A percentile compares a stretch with the other conserved stretches of the same genome.
Conservation (phyloP, 2,888 invertebrate genomes). For the Argyresthia goedartella region DNA sequence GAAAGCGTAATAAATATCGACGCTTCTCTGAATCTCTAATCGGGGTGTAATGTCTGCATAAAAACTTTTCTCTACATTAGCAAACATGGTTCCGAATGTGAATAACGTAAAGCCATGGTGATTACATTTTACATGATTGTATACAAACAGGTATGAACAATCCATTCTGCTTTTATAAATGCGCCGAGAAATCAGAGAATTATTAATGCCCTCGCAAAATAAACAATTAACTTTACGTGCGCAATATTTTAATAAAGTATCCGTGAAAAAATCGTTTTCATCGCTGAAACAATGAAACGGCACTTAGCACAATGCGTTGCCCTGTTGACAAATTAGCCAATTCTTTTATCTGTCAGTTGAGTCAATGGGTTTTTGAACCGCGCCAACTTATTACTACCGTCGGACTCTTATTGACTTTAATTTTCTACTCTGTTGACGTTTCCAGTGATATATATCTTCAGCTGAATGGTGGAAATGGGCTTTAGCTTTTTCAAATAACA, state of each 20-base stretch:
- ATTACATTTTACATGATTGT: no score
- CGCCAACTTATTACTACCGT: conserved; percentile 45
- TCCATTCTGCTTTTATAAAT: no score
- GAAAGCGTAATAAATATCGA: background rate
- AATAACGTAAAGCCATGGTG: no score
- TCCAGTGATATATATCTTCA: conserved; percentile 60
- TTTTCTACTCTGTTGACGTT: conserved; percentile 67
- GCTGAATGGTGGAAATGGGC: conserved; percentile 54
- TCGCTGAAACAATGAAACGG: conserved; percentile 40
- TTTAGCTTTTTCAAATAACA: conserved; percentile 69
- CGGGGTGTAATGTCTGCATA: no score
- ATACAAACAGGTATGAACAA: no score
- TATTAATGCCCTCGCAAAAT: background rate
- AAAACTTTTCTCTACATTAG: no score
- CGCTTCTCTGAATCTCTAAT: no score
- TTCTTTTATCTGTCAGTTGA: conserved; percentile 34
- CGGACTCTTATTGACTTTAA: conserved; percentile 62
- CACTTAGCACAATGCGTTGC: conserved; percentile 42
- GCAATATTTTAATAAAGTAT: conserved; percentile 26
- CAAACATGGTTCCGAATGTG: no score
- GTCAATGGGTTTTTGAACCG: conserved; percentile 50
- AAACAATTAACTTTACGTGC: background rate
- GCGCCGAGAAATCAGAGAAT: no score
- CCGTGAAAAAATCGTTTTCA: background rate
- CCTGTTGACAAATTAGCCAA: conserved; percentile 60